phyloP scores from a whole-genome alignment of 2,797 vertebrate species.

The Sebastes melanostomus region DNA sequence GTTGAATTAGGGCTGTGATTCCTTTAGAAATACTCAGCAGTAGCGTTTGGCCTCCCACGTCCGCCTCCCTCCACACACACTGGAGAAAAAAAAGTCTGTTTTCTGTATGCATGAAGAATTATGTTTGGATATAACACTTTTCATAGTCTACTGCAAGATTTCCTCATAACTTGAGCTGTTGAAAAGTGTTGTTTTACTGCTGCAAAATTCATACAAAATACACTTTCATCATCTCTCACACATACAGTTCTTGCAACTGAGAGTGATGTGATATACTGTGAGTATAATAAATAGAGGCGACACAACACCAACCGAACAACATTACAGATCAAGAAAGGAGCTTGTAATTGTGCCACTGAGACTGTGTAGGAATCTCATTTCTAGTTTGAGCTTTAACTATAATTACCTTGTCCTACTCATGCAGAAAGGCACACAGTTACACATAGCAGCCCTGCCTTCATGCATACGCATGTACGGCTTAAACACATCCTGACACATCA shows the following conservation, averaged over 20 bases:
- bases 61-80: slow-evolving; percentile 5
- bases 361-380: neutral
- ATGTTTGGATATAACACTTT: slow-evolving; percentile 4
- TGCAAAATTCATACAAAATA: neutral
- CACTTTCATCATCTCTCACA: neutral
- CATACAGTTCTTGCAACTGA: neutral
- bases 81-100: neutral
- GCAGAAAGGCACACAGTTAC: neutral
- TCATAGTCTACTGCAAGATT: neutral
- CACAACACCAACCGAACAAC: neutral
- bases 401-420: slow-evolving; percentile 20
- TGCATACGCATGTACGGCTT: neutral
- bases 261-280: neutral
- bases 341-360: neutral
- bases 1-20: slow-evolving; percentile 11
- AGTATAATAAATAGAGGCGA: neutral
- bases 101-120: slow-evolving; percentile 4
- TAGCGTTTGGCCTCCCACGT: neutral
- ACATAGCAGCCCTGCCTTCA: neutral
- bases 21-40: neutral
- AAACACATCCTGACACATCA: slow-evolving; percentile 32
- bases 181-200: neutral
- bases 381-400: neutral
- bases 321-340: neutral
- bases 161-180: neutral